phyloP scores from a whole-genome alignment of 2,113 vertebrate genomes.

The Phylloscopus trochilus region DNA sequence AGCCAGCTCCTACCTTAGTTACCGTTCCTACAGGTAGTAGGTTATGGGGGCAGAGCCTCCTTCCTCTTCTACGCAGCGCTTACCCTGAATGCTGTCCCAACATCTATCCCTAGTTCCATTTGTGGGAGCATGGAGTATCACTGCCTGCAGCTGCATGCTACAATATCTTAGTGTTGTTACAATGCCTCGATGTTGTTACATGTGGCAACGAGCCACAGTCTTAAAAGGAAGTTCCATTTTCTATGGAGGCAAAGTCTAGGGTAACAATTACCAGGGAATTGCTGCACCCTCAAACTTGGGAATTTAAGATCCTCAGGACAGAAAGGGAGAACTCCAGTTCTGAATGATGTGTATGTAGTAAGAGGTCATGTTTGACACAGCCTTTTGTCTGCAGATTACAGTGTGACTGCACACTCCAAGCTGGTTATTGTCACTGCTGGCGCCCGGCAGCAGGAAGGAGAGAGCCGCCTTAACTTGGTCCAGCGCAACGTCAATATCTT shows the following conservation, averaged over 20 bases:
- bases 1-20: background rate
- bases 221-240: background rate
- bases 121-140: background rate
- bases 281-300: background rate
- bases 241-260: background rate
- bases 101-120: background rate
- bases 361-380: background rate
- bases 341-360: background rate
- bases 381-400: conserved; percentile 83
- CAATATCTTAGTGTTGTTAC: background rate
- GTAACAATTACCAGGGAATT: background rate
- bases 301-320: background rate
- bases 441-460: conserved; percentile 96
- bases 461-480: conserved; percentile 96
- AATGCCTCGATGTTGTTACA: background rate
- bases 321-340: background rate
- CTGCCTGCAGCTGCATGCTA: background rate
- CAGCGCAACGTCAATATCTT: conserved; percentile 99
- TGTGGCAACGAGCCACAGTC: background rate
- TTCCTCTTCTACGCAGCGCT: background rate
- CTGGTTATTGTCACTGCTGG: conserved; percentile 96
- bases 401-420: conserved; percentile 91
- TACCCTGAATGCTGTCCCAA: background rate
- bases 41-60: background rate
- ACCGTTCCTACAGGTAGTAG: background rate